Evolutionary conservation across 2,888 invertebrate species (phyloP), one percentile per base, ranked within the genome.

Genomic region (Oasisia sp.): DNA sequence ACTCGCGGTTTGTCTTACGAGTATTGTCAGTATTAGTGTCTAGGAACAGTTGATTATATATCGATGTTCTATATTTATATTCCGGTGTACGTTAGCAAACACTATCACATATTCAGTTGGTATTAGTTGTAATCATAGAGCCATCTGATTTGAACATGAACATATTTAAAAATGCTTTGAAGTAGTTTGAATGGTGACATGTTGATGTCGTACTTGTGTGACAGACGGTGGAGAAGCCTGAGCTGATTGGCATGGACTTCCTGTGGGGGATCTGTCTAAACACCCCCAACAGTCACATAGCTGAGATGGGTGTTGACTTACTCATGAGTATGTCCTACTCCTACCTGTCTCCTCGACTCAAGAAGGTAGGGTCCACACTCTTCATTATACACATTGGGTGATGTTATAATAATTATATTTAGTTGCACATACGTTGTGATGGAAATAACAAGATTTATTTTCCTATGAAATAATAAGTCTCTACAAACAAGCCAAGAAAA

Each of bases 231-330:
- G 97, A 97, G 93, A 96, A 96, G 93, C 92, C 95, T 32, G 96
- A 97, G 44, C 95, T 97, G 44, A 94, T 96, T 92, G 97, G 97
- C 9, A 93, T 96, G 92, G 96, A 97, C 92, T 97, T 96, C 93
- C 95, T 97, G 45, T 97, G 97, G 97, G 96, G 96, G 93, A 95
- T 97, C 27, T 96, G 96, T 93, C 95, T 97, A n/a, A 96, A 96
- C 93, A 96, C 96, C 7, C 95, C 95, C n/a, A 95, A 96, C 92
- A 96, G 96, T 91, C 94, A 94, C 14, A 96, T 97, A 74, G 96
- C 96, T 19, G 95, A 96, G 92, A 94, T 94, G 89, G 96, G 96
- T 45, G 96, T 96, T 93, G 95, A 95, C 56, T 94, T 96, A 74
- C 95, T 97, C 58, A 95, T 97, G 89, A 95, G 95, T 93, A 95